phyloP scores from a whole-genome alignment of 2,797 vertebrate genomes.

The Typhlichthys subterraneus region DNA sequence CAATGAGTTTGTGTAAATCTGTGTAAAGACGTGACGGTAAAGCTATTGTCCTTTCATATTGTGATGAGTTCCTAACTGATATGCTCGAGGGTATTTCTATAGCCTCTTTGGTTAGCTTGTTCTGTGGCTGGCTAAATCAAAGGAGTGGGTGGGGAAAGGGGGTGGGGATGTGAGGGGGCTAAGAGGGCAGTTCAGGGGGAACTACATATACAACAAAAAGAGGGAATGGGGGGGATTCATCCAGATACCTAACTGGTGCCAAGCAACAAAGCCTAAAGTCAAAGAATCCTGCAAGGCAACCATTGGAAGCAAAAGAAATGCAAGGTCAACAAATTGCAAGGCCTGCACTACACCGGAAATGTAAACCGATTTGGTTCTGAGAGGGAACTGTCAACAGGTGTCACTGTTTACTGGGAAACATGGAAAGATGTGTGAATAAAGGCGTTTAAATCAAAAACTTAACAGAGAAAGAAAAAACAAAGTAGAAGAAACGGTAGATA shows the following conservation, averaged over 20 bases:
- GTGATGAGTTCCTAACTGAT: conserved; percentile 45
- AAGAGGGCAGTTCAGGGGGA: conserved; percentile 29
- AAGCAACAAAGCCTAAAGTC: conserved; percentile 20
- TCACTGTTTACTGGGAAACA: neutral
- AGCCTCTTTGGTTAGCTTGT: conserved; percentile 41
- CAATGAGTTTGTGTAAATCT: conserved; percentile 30
- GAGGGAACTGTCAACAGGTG: neutral
- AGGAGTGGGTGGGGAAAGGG: conserved; percentile 23
- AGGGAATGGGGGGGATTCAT: conserved; percentile 12
- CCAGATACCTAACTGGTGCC: conserved; percentile 20
- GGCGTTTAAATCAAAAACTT: no score
- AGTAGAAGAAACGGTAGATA: no score
- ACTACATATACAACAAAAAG: conserved; percentile 45
- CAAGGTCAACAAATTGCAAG: conserved; percentile 15
- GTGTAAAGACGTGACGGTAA: conserved; percentile 39
- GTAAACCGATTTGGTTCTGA: neutral
- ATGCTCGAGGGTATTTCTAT: conserved; percentile 46
- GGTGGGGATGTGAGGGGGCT: conserved; percentile 35
- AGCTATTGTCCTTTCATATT: conserved; percentile 59
- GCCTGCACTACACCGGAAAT: conserved; percentile 10
- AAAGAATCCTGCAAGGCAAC: conserved; percentile 10
- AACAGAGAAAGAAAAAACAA: no score
- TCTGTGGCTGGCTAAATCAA: conserved; percentile 44
- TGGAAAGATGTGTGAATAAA: no score
- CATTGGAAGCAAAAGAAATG: conserved; percentile 1